phyloP scores from a whole-genome alignment of 2,888 invertebrate species.

The Dicycla oo region DNA sequence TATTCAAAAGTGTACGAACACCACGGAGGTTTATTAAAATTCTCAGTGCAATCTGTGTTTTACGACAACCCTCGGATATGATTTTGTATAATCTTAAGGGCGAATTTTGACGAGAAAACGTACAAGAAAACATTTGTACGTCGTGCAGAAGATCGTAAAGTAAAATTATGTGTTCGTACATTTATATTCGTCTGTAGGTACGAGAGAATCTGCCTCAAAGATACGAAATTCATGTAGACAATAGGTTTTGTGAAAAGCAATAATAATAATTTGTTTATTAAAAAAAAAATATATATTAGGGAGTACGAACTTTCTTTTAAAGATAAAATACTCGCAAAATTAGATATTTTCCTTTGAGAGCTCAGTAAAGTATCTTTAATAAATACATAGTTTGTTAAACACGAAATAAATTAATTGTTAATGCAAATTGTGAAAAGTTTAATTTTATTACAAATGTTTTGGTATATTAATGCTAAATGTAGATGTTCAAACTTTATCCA shows the following conservation, averaged over 20 bases:
- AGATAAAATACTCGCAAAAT: neutral
- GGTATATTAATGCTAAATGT: constrained; percentile 14
- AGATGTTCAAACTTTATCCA: constrained; percentile 44
- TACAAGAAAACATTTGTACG: constrained; percentile 72
- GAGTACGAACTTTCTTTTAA: neutral
- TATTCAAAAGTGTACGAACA: constrained; percentile 57
- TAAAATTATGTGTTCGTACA: constrained; percentile 62
- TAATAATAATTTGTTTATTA: neutral
- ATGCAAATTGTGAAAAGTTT: constrained; percentile 24
- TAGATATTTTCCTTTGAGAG: neutral
- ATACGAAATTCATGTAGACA: constrained; percentile 10
- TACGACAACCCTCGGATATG: constrained; percentile 70
- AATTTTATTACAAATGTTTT: constrained; percentile 39
- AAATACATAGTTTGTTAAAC: constrained; percentile 22
- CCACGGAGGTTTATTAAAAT: constrained; percentile 75
- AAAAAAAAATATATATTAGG: no score
- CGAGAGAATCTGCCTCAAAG: constrained; percentile 3
- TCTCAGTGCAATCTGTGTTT: constrained; percentile 77
- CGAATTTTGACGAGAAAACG: constrained; percentile 72
- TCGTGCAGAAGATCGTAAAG: constrained; percentile 67
- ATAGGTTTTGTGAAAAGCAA: constrained; percentile 5
- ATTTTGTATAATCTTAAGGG: constrained; percentile 72
- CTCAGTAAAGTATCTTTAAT: constrained; percentile 17
- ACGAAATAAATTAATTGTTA: constrained; percentile 12
- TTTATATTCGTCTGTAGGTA: constrained; percentile 21